These are phyloP conservation scores for Macquaria australasica DNA, from an alignment of 2,113 vertebrate genomes.

Conservation along the genomic window DNA sequence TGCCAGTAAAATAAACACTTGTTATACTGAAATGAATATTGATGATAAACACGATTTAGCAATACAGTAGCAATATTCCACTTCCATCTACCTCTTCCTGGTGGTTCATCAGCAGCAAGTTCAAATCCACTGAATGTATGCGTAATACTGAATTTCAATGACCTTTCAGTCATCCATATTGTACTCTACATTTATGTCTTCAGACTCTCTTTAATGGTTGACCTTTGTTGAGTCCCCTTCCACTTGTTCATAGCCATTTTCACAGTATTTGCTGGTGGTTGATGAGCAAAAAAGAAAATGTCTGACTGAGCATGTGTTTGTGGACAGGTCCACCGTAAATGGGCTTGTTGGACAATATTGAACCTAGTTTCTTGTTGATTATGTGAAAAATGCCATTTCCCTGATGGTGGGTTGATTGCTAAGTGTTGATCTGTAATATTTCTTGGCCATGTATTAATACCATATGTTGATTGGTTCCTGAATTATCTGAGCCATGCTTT, in stretches of 20 bases:
- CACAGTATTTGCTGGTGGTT: not conserved
- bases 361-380: not conserved
- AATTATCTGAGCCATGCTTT: conserved; percentile 22
- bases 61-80: no score
- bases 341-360: not conserved
- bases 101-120: not conserved
- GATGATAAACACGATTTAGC: not conserved
- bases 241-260: not conserved
- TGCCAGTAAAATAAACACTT: not conserved
- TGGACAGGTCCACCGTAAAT: not conserved
- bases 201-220: not conserved
- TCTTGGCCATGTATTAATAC: not conserved
- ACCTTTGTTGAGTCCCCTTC: not conserved
- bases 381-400: not conserved
- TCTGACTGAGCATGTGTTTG: not conserved
- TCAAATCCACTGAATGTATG: not conserved
- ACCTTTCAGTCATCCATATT: not conserved
- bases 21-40: not conserved
- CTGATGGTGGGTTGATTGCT: conserved; percentile 1
- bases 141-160: not conserved
- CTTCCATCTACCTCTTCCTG: not conserved
- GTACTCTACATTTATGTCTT: not conserved
- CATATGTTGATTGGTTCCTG: conserved; percentile 27
- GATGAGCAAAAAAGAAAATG: not conserved
- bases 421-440: not conserved